A percentile compares a stretch with the other conserved stretches of the same genome.
Evolutionary conservation across 2,113 vertebrate species (phyloP).

Genomic region (Regulus satrapa): DNA sequence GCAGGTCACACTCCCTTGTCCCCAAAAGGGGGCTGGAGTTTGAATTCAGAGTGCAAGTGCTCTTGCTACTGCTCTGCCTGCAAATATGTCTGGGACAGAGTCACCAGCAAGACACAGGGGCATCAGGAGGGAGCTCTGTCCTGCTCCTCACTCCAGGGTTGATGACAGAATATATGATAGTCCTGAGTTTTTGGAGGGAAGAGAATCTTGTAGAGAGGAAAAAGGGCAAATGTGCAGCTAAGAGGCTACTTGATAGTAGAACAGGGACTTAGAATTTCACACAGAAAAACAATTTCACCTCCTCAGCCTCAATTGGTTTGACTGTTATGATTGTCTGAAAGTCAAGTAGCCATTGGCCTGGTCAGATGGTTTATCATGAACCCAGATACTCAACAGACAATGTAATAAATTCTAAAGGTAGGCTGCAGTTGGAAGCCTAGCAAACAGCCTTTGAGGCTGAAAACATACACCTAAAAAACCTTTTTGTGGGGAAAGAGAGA

Average conservation of each 20-base stretch:
- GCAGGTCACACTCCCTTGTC: neutral
- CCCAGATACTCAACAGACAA: neutral
- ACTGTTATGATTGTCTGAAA: neutral
- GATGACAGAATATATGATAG: neutral
- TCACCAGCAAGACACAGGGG: fast-evolving
- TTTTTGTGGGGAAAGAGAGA: neutral
- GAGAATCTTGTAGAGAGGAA: neutral
- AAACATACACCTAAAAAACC: neutral
- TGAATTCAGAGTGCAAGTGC: neutral
- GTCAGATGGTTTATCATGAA: neutral
- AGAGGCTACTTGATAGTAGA: neutral
- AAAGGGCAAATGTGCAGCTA: neutral
- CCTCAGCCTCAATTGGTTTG: neutral
- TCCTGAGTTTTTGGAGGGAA: neutral
- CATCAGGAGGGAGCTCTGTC: neutral
- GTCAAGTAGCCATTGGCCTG: constrained; percentile 2
- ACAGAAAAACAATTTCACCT: neutral
- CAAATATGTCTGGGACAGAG: neutral
- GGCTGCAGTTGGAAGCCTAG: neutral
- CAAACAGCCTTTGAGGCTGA: neutral
- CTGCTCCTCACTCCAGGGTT: neutral
- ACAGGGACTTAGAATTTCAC: neutral
- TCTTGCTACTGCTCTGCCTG: neutral
- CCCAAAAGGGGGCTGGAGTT: neutral
- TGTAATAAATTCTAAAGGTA: neutral